Percentiles rank a stretch among this genome's conserved stretches.
phyloP scores from a whole-genome alignment of 2,113 vertebrate species.

The Clarias magur region DNA sequence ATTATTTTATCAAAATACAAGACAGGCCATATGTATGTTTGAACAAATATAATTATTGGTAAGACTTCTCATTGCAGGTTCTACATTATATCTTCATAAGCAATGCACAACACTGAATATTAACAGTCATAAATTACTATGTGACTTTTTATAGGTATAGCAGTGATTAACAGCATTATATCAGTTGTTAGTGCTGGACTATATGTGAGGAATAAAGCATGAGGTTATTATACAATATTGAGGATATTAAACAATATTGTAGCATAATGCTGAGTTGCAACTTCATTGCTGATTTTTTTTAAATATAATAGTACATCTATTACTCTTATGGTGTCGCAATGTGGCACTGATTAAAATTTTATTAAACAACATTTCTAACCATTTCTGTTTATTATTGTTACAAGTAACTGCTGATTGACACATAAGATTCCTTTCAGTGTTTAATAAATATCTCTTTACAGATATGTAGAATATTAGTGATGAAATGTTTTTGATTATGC shows the following conservation, averaged over 20 bases:
- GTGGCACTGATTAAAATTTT: background rate
- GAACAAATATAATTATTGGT: constrained; percentile 51
- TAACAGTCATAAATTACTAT: constrained; percentile 39
- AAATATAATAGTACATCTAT: background rate
- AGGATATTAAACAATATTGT: too few species aligned
- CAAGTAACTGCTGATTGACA: background rate
- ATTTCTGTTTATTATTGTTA: background rate
- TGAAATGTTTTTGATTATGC: background rate
- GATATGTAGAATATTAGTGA: background rate
- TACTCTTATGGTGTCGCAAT: background rate
- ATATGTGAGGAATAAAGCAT: background rate
- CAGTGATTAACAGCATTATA: constrained; percentile 29
- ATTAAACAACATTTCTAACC: background rate
- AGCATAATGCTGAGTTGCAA: background rate
- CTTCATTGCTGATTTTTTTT: background rate
- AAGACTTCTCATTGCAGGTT: constrained; percentile 55
- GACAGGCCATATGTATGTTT: background rate
- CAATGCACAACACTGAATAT: constrained; percentile 49
- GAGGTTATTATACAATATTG: background rate
- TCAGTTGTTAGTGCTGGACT: background rate
- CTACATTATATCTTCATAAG: constrained; percentile 56
- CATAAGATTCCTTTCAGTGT: background rate
- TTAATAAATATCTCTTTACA: background rate
- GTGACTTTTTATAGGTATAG: background rate
- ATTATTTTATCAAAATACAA: background rate